These are phyloP conservation scores for Mystacornis crossleyi DNA, from an alignment of 2,113 vertebrate genomes.

Conservation along the genomic window DNA sequence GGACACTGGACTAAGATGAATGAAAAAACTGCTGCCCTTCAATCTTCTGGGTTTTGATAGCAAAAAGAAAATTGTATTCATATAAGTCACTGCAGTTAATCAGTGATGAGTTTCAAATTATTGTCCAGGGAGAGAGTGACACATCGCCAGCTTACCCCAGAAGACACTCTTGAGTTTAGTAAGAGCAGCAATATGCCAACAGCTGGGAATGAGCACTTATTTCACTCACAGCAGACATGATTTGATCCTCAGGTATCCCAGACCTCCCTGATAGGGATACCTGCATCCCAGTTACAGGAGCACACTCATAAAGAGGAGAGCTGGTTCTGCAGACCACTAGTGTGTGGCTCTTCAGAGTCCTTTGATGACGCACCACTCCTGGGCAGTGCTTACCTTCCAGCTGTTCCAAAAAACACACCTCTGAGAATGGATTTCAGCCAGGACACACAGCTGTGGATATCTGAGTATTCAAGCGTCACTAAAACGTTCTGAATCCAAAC, in stretches of 20 bases:
- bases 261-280: background rate
- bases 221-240: background rate
- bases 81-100: background rate
- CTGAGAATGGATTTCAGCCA: background rate
- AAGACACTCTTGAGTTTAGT: background rate
- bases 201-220: background rate
- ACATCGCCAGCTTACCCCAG: background rate
- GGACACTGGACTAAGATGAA: background rate
- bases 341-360: conserved; percentile 9
- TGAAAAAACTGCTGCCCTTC: background rate
- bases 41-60: background rate
- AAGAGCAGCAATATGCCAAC: background rate
- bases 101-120: background rate
- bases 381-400: background rate
- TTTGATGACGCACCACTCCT: background rate
- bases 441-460: background rate
- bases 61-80: background rate
- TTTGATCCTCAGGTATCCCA: background rate
- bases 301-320: background rate
- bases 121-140: background rate
- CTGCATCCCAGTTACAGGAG: background rate
- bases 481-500: background rate
- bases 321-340: background rate
- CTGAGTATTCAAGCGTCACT: background rate
- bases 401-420: background rate